Conservation (phyloP, 2,888 invertebrate genomes). For the Microchrysa polita region DNA sequence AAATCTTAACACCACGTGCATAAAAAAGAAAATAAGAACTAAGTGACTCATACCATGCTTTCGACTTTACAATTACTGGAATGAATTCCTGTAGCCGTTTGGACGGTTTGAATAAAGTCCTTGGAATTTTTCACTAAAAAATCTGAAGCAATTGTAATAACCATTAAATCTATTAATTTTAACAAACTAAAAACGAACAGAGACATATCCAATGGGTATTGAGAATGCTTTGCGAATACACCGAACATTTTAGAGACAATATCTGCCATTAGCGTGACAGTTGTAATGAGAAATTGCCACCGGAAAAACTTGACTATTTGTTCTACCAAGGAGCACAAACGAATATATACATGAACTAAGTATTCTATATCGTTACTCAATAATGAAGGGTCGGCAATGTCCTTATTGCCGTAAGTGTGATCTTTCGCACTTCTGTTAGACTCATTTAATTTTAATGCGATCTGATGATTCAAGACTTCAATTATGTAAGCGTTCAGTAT, state of each 20-base stretch:
- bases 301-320: slow-evolving; percentile 14
- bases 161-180: background rate
- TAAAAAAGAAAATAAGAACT: too few species aligned
- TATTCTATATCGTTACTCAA: slow-evolving; percentile 1
- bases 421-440: too few species aligned
- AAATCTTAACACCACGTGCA: too few species aligned
- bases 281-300: slow-evolving; percentile 15
- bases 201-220: background rate
- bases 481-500: too few species aligned
- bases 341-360: background rate
- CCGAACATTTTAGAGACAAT: slow-evolving; percentile 2
- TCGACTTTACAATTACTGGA: background rate
- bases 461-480: too few species aligned
- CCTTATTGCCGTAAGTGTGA: too few species aligned
- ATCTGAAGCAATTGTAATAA: background rate
- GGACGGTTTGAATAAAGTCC: background rate
- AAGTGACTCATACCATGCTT: slow-evolving; percentile 1
- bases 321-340: background rate
- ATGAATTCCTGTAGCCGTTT: background rate
- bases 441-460: too few species aligned
- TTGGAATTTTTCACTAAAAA: background rate
- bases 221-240: background rate
- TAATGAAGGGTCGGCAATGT: too few species aligned
- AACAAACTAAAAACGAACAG: background rate
- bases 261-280: background rate